Base-by-base conservation (phyloP, 2,797 vertebrate genomes). In the Paramormyrops hopkinsi region DNA sequence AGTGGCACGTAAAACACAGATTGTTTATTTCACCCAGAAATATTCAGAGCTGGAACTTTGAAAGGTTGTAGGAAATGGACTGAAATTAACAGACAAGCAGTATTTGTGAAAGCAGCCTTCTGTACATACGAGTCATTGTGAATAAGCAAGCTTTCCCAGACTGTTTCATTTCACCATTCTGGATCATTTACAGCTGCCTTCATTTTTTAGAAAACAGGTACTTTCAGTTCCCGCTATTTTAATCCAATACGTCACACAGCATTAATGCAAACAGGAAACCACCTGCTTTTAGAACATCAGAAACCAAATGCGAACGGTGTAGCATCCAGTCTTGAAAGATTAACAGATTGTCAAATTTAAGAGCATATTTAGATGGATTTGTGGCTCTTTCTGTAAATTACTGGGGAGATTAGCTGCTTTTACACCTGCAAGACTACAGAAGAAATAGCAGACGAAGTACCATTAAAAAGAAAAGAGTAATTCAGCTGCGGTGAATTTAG, bases 181-280 rank as follows among this genome's bases (percentile, higher is more conserved):
- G 12, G 33, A 79, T 44, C 73, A 79, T 41, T 17, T 33, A 14
- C 65, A 73, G 25, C 37, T 79, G 73, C 73, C 73, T 79, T 79
- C 19, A 79, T 17, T 41, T 79, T 79, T 44, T 79, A 79, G 37
- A 79, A 44, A 79, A 17, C 6, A 44, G 73, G 33, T 79, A 79
- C 33, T 79, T 79, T 79, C 73, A 44, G 73, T 79, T 79, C 73
- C 73, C 37, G 19, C 37, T 79, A 44, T 79, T 79, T 41, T 79
- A 79, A 44, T 79, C 17, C 33, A 44, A 41, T 73, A 33, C 17
- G 17, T 41, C 73, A 79, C 37, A 44, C 73, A 44, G 37, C 37
- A 76, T 3, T n/a, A 44, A 79, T 79, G 37, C 37, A 79, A 79
- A 79, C 73, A 79, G 73, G 73, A 79, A 79, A 79, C 73, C 73